Base-by-base conservation (phyloP, 2,113 vertebrate species). In the Alethe diademata region DNA sequence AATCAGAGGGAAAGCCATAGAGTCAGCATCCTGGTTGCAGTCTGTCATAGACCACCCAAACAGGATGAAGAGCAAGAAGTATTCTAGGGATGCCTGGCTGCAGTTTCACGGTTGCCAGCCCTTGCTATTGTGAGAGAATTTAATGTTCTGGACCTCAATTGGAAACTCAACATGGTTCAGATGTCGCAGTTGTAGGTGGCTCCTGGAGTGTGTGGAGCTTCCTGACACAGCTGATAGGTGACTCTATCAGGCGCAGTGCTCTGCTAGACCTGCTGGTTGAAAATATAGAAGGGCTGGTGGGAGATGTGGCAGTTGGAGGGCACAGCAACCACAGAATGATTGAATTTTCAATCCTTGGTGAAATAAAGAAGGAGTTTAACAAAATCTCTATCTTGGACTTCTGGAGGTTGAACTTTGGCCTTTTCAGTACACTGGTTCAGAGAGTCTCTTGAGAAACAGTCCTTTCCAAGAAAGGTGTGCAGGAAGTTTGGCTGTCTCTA, bases 181-280 rank as follows among this genome's bases (percentile, higher is more conserved):
- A 60, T 25, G 22, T 33, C 1, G 5, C 8, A 36, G 22, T 36
- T 26, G 38, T 28, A 33, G 36, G 9, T 1, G 2, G 7, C 6
- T 76, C 18, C 45, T 43, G 58, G n/a, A 19, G 4, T 28, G 22
- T 47, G 28, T 12, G 14, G 19, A 38, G 9, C 26, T 43, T 76
- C 26, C 36, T 4, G 26, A 51, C 36, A 19, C 26, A 28, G 22
- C 18, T 69, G 43, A 17, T 26, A 15, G 33, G 18, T 36, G 50
- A 66, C 7, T 5, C 50, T 8, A 6, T 11, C 1, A 1, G 31
- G 65, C 7, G 0, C 43, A 35, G 12, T 82, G 19, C 11, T 14
- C 38, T 35, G 11, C 25, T 53, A 26, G 42, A 57, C 8, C 28
- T 50, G 35, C 22, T 58, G 24, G 12, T 70, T 35, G 17, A 25